Evolutionary conservation across 2,888 invertebrate species (phyloP), one percentile per base, ranked within the genome.

Genomic region (Trisateles emortualis): DNA sequence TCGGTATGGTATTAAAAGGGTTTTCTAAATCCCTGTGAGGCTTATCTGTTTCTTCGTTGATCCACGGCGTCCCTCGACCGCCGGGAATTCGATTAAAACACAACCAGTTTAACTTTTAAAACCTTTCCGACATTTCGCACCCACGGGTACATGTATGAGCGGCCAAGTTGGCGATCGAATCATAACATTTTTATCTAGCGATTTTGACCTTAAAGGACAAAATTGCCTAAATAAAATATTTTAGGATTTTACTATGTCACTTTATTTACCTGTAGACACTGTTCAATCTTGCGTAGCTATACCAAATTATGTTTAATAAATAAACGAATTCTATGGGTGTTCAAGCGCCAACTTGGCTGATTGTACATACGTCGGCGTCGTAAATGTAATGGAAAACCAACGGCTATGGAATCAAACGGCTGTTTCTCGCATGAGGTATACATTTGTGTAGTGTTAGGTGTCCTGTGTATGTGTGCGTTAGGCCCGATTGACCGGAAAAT

Each of bases 81-180:
- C 67, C 73, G 79, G 81, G 79, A 82, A 85, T 87, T 84, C 83
- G 80, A 85, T 86, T 84, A 84, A 84, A 86, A 81, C 75, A 76
- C 76, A 78, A 78, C 72, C 78, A 76, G 71, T 76, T 76, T 72
- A 82, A 82, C 83, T 81, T 85, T 84, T 81, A 75, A 83, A 84
- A 78, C 79, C 76, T 76, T 77, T 73, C 72, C 68, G 70, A 76
- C 80, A 69, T 76, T 79, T 80, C 69, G 66, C 74, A 74, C 72
- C 71, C 72, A 63, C 65, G 61, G 53, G 49, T 66, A 36, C 59
- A 52, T 57, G 58, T 52, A 22, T 5, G n/a, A n/a, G n/a, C n/a
- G n/a, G n/a, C n/a, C n/a, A n/a, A n/a, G n/a, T n/a, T n/a, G n/a
- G n/a, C n/a, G n/a, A n/a, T n/a, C n/a, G n/a, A n/a, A n/a, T n/a